These are phyloP conservation scores for Cepaea nemoralis DNA, from an alignment of 1,140 invertebrate genomes.

Conservation along the genomic window DNA sequence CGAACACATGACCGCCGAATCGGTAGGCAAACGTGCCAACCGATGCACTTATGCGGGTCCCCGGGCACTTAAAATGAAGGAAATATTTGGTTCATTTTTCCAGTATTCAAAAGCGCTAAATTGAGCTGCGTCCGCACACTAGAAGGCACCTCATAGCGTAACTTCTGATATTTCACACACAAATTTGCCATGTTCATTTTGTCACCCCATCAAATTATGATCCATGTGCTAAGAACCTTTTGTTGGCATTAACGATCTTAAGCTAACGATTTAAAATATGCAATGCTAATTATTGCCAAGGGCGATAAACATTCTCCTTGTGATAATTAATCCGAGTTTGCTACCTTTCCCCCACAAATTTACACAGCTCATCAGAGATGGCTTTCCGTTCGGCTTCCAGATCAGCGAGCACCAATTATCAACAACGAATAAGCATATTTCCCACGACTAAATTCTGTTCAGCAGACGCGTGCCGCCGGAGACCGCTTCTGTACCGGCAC, in stretches of 20 bases:
- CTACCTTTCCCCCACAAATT: neutral
- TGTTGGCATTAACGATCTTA: neutral
- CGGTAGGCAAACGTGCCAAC: no score
- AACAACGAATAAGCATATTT: slow-evolving; percentile 1
- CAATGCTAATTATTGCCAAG: neutral
- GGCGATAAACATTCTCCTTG: slow-evolving; percentile 1
- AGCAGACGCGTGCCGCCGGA: neutral
- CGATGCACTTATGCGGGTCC: no score
- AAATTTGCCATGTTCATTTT: no score
- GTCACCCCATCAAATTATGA: no score
- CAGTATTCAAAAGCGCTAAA: no score
- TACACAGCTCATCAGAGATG: neutral
- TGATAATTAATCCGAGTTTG: neutral
- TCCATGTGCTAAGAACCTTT: no score
- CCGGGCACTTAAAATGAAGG: no score
- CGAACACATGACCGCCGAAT: no score
- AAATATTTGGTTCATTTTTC: no score
- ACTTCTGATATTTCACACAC: no score
- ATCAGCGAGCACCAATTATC: neutral
- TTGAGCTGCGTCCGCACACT: no score
- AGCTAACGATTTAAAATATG: neutral
- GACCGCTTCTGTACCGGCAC: neutral
- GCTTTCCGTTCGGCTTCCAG: neutral
- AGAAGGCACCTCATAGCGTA: no score
- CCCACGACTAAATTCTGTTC: neutral